phyloP scores from a whole-genome alignment of 2,797 vertebrate species.

The Danio tinwini region DNA sequence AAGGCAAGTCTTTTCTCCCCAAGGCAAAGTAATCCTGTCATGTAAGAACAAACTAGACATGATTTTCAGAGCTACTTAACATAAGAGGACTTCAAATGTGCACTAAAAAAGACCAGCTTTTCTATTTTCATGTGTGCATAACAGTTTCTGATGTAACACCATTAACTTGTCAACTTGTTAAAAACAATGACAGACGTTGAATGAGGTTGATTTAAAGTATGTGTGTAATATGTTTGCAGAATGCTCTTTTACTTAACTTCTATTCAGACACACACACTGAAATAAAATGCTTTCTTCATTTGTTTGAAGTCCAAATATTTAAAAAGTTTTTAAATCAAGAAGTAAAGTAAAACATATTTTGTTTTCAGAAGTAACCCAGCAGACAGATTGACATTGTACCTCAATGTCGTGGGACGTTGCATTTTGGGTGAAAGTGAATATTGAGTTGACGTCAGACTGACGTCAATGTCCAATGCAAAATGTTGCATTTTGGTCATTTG shows the following conservation, averaged over 20 bases:
- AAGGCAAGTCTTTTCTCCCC: not conserved
- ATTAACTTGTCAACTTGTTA: not conserved
- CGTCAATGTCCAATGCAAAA: too few relatives aligned
- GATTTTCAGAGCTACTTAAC: not conserved
- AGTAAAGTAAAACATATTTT: too few relatives aligned
- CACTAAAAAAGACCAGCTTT: not conserved
- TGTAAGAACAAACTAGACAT: constrained; percentile 3
- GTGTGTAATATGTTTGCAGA: not conserved
- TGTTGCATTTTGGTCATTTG: too few relatives aligned
- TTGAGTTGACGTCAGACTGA: too few relatives aligned
- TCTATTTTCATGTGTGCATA: not conserved
- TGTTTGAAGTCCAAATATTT: too few relatives aligned
- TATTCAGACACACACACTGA: not conserved
- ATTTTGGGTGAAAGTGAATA: too few relatives aligned
- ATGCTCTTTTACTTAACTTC: not conserved
- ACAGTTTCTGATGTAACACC: not conserved
- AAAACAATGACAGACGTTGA: not conserved
- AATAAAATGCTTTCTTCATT: too few relatives aligned
- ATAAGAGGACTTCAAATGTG: not conserved
- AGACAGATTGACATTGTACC: too few relatives aligned
- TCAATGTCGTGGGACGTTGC: too few relatives aligned
- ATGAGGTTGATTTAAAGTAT: not conserved
- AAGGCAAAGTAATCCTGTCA: constrained; percentile 6
- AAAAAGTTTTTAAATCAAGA: too few relatives aligned
- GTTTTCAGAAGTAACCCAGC: too few relatives aligned